These are phyloP conservation scores for Hydrocynus forskahlii DNA, from an alignment of 2,797 vertebrate species.

Conservation along the genomic window DNA sequence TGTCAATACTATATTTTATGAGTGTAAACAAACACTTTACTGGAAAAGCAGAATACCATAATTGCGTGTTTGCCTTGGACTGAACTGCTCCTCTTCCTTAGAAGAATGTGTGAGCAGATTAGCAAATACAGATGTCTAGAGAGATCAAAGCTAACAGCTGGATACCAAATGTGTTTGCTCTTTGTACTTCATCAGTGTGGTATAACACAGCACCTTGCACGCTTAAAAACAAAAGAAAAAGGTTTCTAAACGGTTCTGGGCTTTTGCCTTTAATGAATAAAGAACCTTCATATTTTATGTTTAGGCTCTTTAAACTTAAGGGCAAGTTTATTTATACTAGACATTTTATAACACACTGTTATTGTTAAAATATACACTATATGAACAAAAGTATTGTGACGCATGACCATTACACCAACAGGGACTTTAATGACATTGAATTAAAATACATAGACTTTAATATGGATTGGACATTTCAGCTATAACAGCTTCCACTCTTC, in stretches of 20 bases:
- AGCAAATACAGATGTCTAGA: slow-evolving; percentile 28
- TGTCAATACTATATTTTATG: neutral
- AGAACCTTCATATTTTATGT: neutral
- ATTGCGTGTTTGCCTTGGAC: neutral
- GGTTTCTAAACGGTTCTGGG: neutral
- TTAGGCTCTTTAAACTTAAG: no score
- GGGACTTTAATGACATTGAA: no score
- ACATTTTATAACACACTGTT: no score
- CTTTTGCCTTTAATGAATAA: neutral
- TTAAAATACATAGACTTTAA: no score
- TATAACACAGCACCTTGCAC: neutral
- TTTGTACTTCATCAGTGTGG: neutral
- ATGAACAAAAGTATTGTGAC: no score
- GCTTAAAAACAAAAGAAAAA: neutral
- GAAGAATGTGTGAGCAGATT: neutral
- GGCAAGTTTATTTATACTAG: no score
- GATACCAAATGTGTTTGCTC: slow-evolving; percentile 26
- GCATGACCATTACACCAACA: no score
- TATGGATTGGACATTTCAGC: no score
- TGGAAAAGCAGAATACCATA: neutral
- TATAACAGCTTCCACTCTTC: no score
- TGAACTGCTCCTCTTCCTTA: neutral
- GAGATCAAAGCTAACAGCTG: slow-evolving; percentile 16
- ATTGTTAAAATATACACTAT: no score
- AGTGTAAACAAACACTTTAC: no score